These are phyloP conservation scores for Calidris pugnax DNA, from an alignment of 2,113 vertebrate genomes.

Conservation along the genomic window DNA sequence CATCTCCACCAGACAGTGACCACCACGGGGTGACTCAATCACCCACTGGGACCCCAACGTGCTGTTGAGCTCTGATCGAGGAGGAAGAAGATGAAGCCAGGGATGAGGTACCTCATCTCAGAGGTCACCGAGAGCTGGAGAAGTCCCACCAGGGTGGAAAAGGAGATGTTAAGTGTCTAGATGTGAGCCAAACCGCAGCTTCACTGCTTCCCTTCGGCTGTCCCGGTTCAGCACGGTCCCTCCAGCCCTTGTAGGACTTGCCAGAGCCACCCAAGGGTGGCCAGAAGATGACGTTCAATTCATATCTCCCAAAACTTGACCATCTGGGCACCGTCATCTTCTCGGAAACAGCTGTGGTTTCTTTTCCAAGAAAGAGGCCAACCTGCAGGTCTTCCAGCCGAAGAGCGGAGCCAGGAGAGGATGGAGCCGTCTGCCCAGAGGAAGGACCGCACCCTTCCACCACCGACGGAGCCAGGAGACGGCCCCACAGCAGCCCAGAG, in stretches of 20 bases:
- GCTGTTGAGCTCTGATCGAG: fast-evolving
- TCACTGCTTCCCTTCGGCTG: fast-evolving
- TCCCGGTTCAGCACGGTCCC: fast-evolving
- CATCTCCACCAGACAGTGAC: background rate
- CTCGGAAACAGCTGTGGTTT: background rate
- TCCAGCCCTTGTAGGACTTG: background rate
- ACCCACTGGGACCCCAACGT: fast-evolving
- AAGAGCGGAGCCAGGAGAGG: background rate
- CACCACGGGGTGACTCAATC: fast-evolving
- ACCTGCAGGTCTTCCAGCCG: background rate
- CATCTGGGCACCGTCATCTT: background rate
- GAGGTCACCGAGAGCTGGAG: background rate
- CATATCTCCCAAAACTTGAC: background rate
- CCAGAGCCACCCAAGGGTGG: background rate
- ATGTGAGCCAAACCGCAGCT: background rate
- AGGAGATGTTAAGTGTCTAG: background rate
- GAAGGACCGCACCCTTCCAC: background rate
- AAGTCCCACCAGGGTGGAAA: background rate
- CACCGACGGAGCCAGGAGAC: fast-evolving
- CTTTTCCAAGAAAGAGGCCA: background rate
- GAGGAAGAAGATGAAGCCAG: background rate
- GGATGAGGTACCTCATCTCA: background rate
- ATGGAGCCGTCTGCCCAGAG: background rate
- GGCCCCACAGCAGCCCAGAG: background rate
- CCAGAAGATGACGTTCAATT: background rate